Evolutionary conservation across 2,797 vertebrate genomes (phyloP).

Genomic region (Cephalopachus bancanus): DNA sequence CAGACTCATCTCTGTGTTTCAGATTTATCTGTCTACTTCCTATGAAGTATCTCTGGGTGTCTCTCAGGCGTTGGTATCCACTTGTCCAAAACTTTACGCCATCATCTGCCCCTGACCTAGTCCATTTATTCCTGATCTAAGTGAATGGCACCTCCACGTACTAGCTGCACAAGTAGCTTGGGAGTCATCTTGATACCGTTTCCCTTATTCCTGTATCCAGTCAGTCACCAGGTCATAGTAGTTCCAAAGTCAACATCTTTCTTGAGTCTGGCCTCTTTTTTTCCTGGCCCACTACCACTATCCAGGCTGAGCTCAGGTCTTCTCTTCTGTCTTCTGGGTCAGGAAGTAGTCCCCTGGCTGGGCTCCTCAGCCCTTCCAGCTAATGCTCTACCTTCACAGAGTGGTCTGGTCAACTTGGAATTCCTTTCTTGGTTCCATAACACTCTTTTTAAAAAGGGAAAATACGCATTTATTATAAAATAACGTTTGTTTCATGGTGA

Average conservation of each 20-base stretch:
- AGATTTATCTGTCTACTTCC: not conserved
- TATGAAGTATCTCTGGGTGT: not conserved
- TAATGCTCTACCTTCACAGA: not conserved
- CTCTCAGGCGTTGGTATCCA: not conserved
- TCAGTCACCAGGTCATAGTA: not conserved
- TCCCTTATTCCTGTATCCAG: not conserved
- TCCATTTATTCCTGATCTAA: not conserved
- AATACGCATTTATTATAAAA: conserved; percentile 90
- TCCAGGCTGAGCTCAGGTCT: not conserved
- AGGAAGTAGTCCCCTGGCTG: not conserved
- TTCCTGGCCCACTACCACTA: not conserved
- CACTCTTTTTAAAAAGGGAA: conserved; percentile 59
- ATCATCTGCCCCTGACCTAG: not conserved
- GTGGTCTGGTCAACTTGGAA: not conserved
- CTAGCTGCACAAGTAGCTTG: not conserved
- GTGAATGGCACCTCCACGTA: not conserved
- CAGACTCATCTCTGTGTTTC: not conserved
- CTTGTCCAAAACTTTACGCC: not conserved
- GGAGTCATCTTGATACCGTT: no score
- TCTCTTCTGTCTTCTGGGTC: not conserved
- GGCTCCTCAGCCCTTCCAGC: not conserved
- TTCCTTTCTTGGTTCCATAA: not conserved
- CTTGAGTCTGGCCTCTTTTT: not conserved
- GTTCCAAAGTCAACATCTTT: not conserved
- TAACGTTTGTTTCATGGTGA: conserved; percentile 72